phyloP scores from a whole-genome alignment of 2,797 vertebrate species.

The Mastacembelus armatus region DNA sequence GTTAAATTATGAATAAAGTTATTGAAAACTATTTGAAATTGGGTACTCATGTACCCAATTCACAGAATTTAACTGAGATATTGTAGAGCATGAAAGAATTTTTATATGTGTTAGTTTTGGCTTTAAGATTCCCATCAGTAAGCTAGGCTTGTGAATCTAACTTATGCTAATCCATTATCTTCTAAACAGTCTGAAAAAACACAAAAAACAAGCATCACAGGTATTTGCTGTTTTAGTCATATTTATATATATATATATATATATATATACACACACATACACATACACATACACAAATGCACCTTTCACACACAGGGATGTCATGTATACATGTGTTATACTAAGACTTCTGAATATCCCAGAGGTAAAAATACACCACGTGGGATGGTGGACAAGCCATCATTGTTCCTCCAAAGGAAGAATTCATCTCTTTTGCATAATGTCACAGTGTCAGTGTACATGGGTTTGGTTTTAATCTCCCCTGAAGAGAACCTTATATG shows the following conservation, averaged over 20 bases:
- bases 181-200: no score
- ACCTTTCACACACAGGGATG: slow-evolving; percentile 5
- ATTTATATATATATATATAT: no score
- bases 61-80: not conserved
- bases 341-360: slow-evolving; percentile 22
- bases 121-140: not conserved
- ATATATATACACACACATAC: no score
- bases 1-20: not conserved
- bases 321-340: slow-evolving; percentile 16
- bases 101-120: not conserved
- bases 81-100: not conserved
- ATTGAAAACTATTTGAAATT: not conserved
- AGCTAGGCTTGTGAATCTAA: not conserved
- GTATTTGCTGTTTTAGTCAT: no score
- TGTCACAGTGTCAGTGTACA: slow-evolving; percentile 47
- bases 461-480: slow-evolving; percentile 39
- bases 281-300: no score
- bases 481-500: slow-evolving; percentile 31
- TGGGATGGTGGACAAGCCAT: slow-evolving; percentile 51
- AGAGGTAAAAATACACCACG: slow-evolving; percentile 54
- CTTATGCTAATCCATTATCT: not conserved
- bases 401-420: slow-evolving; percentile 49
- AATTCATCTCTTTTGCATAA: slow-evolving; percentile 37
- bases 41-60: not conserved
- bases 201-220: no score